These are phyloP conservation scores for Hydrophis major DNA, from an alignment of 2,797 vertebrate species.

Conservation along the genomic window DNA sequence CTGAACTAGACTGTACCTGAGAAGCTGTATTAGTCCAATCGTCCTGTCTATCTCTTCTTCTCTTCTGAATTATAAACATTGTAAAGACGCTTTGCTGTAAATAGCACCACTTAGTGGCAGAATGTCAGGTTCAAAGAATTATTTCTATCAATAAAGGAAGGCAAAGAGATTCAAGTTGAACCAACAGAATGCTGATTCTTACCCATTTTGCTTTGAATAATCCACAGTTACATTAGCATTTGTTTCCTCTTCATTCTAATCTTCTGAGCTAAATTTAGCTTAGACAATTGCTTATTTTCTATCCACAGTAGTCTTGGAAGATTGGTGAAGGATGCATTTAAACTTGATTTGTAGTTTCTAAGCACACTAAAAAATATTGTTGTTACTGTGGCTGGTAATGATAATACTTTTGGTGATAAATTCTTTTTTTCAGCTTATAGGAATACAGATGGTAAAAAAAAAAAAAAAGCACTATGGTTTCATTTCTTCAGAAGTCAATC, in stretches of 20 bases:
- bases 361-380: not conserved
- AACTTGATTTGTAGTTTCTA: not conserved
- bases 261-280: not conserved
- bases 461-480: not conserved
- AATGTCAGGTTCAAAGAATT: conserved; percentile 6
- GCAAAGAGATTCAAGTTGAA: not conserved
- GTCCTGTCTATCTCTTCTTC: not conserved
- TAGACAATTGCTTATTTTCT: not conserved
- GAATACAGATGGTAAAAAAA: not conserved
- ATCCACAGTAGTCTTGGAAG: not conserved
- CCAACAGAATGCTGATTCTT: not conserved
- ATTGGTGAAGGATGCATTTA: not conserved
- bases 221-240: not conserved
- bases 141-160: accelerated
- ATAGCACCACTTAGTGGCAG: conserved; percentile 64
- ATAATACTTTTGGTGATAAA: not conserved
- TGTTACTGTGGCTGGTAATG: not conserved
- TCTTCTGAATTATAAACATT: accelerated
- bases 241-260: not conserved
- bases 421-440: not conserved
- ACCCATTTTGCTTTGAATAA: not conserved
- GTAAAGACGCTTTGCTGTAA: conserved; percentile 16
- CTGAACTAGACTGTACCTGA: conserved; percentile 6
- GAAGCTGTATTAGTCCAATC: not conserved
- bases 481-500: not conserved